Base-by-base conservation (phyloP, 2,113 vertebrate species). In the Eurypyga helias region DNA sequence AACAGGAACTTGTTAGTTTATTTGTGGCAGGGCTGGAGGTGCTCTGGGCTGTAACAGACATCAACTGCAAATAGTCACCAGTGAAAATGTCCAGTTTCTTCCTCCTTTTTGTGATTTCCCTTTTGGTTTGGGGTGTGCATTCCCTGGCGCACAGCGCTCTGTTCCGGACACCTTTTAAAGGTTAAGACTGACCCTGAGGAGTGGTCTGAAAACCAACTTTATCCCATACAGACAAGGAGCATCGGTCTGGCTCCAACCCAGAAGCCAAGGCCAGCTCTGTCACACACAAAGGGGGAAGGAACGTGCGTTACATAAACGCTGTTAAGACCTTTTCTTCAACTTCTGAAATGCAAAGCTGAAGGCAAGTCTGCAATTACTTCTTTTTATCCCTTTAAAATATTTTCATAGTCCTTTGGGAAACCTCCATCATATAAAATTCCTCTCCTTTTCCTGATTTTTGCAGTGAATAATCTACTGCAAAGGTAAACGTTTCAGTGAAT, bases 251-350 rank as follows among this genome's bases (percentile, higher is more conserved):
- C 57, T 80, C 31, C 3, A 3, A 33, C 67, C 31, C 41, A n/a
- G 75, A 34, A 65, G 54, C 38, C 4, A 0, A 6, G 0, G 2
- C 34, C 57, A 79, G 67, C 52, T 49, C 41, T 1, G 0, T 33
- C 52, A 13, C 45, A 17, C 48, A 1, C 13, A 24, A 54, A 61
- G 46, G 31, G 11, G 9, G 36, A 46, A 25, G 41, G 23, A 46
- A 9, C n/a, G 36, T 46, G n/a, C 38, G 43, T 46, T 34, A 2
- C 7, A 20, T 21, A 26, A 52, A 55, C 61, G 13, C 46, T 33
- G 3, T 15, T 45, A 41, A 66, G 38, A 33, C 6, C 10, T 79
- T 34, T 78, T 55, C 36, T 71, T 64, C 46, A 25, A 24, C 24
- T 49, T 82, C 55, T 62, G 38, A 52, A 67, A 36, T 38, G 28